Base-by-base conservation (phyloP, 2,797 vertebrate genomes). In the Acropternis orthonyx region DNA sequence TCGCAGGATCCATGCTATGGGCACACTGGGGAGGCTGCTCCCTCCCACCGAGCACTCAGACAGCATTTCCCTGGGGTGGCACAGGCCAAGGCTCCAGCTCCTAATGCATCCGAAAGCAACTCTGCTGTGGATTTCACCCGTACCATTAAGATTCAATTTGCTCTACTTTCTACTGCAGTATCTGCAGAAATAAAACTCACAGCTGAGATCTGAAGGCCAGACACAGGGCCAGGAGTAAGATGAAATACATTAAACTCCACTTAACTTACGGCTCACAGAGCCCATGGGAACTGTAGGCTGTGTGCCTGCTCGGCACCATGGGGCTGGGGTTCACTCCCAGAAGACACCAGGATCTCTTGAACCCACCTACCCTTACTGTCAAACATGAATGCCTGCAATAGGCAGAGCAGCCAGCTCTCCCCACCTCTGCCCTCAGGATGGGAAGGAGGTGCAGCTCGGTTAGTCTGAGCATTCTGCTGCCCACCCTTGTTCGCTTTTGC, bases 101-200 rank as follows among this genome's bases (percentile, higher is more conserved):
- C 61, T 55, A 68, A 69, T 27, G 49, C 54, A 68, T 17, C 67
- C 79, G 65, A 78, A 49, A 6, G 67, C 11, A 73, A 54, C 75
- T 58, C 65, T 49, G 67, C 58, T 44, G 32, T 43, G 51, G 59
- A 62, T 76, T 79, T 76, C 77, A 86, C 28, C 66, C 39, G 63
- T 24, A n/a, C 49, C 69, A 68, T 75, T 84, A 77, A 71, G 66
- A 77, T 34, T 67, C 39, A 80, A 10, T 74, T 58, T 86, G 36
- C 21, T 90, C 28, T 56, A 39, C 48, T 81, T 86, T 56, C 69
- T 67, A 13, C 32, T 36, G 34, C 55, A 88, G 16, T 52, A 83
- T 80, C 61, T 80, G 52, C 80, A 72, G 84, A 88, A 92, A 89
- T 84, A 81, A 89, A 86, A 67, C 28, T 73, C 65, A 26, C n/a